phyloP scores from a whole-genome alignment of 2,113 vertebrate genomes.

The Columba janthina region DNA sequence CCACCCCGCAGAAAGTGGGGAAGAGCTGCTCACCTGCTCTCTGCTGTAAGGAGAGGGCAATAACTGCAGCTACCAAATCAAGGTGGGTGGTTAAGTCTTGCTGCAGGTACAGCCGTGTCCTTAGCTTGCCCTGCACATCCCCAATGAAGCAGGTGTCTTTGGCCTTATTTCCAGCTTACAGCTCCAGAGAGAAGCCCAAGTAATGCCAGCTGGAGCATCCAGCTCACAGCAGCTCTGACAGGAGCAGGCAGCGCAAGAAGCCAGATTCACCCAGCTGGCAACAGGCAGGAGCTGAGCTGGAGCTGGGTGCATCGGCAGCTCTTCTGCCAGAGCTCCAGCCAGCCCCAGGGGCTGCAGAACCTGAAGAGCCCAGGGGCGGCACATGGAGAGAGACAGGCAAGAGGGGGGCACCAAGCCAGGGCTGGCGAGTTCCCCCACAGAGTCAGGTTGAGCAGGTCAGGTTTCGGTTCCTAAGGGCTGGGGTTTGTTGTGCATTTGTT shows the following conservation, averaged over 20 bases:
- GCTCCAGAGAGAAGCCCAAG: neutral
- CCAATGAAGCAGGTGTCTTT: neutral
- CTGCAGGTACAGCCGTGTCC: neutral
- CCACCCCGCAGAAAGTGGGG: neutral
- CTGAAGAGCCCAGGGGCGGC: neutral
- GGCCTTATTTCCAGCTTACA: neutral
- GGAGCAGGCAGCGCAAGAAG: neutral
- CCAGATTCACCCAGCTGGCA: neutral
- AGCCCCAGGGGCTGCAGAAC: neutral
- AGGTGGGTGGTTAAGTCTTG: neutral
- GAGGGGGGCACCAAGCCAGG: neutral
- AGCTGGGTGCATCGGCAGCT: neutral
- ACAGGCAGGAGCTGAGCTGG: neutral
- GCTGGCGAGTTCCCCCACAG: neutral
- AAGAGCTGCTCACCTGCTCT: neutral
- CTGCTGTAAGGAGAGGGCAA: neutral
- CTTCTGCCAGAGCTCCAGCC: neutral
- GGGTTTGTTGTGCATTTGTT: slow-evolving; percentile 53
- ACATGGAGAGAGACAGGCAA: accelerated
- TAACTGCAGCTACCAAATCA: accelerated
- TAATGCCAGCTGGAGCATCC: neutral
- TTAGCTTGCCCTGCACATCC: neutral
- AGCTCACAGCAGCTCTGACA: neutral
- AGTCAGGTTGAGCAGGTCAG: neutral
- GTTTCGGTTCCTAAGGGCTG: slow-evolving; percentile 22